Base-by-base conservation (phyloP, 2,888 invertebrate genomes). In the Tiliacea aurago region DNA sequence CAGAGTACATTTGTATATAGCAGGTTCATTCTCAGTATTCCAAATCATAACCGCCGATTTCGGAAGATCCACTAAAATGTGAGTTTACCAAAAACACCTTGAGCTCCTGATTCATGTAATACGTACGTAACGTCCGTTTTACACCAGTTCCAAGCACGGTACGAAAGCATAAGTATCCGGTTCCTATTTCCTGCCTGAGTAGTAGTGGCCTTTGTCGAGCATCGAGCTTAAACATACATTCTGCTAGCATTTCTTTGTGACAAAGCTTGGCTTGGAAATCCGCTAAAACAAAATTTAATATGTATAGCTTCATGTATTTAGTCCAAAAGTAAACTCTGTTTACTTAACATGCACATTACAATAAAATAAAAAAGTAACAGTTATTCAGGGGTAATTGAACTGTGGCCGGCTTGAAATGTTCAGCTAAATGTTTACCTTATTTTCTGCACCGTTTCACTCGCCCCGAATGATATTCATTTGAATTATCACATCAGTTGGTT, bases 321-420 rank as follows among this genome's bases (percentile, higher is more conserved):
- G 56, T 74, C 70, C 51, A 81, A 86, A 78, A 79, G 53, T 66
- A 43, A 71, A 78, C 73, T 66, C n/a, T 58, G 71, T 49, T 65
- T 71, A 69, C 45, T 70, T 72, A 64, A 71, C 74, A 73, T 58
- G 78, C 71, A 80, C 65, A 84, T 76, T 81, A 78, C 78, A 70
- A 76, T 73, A 79, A 76, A 76, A 76, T 72, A 45, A 69, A 82
- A 70, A 73, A 65, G 76, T 61, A 76, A 65, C 74, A 70, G 79
- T 87, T 85, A 87, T 76, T 84, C 88, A 84, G 78, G 68, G 87
- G 87, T 88, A 81, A 88, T 86, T 72, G 87, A 84, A 87, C 88
- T 78, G 73, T 18, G 61, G 75, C 61, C 23, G 56, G 62, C 55
- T 79, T 51, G 28, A 70, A 64, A 77, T 71, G 69, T 71, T 81